Base-by-base conservation (phyloP, 2,888 invertebrate species). In the Pecten maximus region DNA sequence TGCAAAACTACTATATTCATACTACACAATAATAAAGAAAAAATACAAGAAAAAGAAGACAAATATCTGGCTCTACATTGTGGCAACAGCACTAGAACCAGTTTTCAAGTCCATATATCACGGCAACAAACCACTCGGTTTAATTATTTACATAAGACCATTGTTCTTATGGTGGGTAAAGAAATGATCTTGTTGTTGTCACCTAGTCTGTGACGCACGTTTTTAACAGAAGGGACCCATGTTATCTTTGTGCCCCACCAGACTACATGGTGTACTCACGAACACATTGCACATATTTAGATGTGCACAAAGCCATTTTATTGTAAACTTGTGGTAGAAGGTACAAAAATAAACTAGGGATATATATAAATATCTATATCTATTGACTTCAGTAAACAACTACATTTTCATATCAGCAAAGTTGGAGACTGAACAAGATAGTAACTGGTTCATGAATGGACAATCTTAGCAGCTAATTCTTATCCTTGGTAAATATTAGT, bases 11-110 rank as follows among this genome's bases (percentile, higher is more conserved):
- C 74, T 74, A 74, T 74, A 74, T 74, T 60, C 10, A 74, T 74
- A 74, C 74, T 74, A 74, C 74, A 74, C 74, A 74, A 74, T 74
- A 74, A 35, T 35, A 74, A 74, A 74, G 74, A 74, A 74, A 50
- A 60, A 74, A 74, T 74, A 74, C 74, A 74, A 35, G 74, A 28
- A 74, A 74, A n/a, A 74, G 15, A 60, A 28, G 23, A 74, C 74
- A 74, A 74, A 74, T 74, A 74, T 28, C 74, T 74, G 74, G 74
- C 74, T 74, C 74, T 74, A 74, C 74, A 74, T 28, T 28, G 74
- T 28, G 74, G 74, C 74, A 74, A 74, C 74, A 74, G 74, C 74
- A 74, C 74, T 74, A 74, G 74, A 74, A 74, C 74, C 74, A 74
- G 74, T 28, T 74, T 74, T 35, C 74, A 8, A 74, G 35, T 74